A percentile compares a stretch with the other conserved stretches of the same genome.
Conservation (phyloP, 2,888 invertebrate species). For the Gymnosoma rotundatum region DNA sequence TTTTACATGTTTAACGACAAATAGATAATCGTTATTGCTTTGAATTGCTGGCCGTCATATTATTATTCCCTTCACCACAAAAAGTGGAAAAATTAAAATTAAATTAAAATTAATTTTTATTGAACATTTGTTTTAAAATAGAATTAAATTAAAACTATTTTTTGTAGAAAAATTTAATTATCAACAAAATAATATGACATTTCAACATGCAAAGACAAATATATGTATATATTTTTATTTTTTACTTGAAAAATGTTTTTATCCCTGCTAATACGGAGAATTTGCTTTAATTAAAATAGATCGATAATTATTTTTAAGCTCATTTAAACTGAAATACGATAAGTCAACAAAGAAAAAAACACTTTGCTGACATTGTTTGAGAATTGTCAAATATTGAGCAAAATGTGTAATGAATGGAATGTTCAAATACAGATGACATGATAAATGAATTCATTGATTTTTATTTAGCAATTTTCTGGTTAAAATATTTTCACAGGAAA, state of each 20-base stretch:
- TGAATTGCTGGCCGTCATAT: too few relatives aligned
- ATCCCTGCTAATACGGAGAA: background rate
- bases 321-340: constrained; percentile 33
- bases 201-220: too few relatives aligned
- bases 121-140: too few relatives aligned
- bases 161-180: too few relatives aligned
- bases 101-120: too few relatives aligned
- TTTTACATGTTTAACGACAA: too few relatives aligned
- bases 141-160: too few relatives aligned
- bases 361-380: constrained; percentile 29
- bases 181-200: too few relatives aligned
- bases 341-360: constrained; percentile 1
- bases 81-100: too few relatives aligned
- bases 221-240: background rate
- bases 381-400: constrained; percentile 34
- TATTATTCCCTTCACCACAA: too few relatives aligned
- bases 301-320: background rate
- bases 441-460: constrained; percentile 52
- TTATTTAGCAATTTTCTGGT: constrained; percentile 4
- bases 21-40: too few relatives aligned
- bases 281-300: constrained; percentile 13
- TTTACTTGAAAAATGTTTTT: background rate
- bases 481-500: background rate
- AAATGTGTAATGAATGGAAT: constrained; percentile 16
- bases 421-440: constrained; percentile 36